phyloP scores from a whole-genome alignment of 2,113 vertebrate genomes.

The Raja brachyura region DNA sequence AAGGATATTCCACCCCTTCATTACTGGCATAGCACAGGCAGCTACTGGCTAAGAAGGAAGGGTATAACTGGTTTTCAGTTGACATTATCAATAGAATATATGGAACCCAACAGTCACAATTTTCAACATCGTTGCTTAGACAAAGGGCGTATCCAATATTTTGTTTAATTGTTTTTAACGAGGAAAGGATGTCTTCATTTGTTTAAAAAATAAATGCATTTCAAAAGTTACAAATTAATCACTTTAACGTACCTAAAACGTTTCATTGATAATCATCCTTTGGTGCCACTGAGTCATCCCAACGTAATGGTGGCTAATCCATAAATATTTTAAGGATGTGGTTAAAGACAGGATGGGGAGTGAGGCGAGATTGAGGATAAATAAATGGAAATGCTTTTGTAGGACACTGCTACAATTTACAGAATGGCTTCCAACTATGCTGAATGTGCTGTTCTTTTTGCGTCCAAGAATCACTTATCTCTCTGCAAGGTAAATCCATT shows the following conservation, averaged over 20 bases:
- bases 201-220: background rate
- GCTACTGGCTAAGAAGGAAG: slow-evolving; percentile 72
- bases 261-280: background rate
- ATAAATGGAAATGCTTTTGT: background rate
- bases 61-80: background rate
- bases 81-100: background rate
- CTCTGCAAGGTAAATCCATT: background rate
- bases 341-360: background rate
- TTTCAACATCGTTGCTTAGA: background rate
- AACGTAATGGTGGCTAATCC: background rate
- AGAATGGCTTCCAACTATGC: background rate
- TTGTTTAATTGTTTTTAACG: background rate
- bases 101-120: background rate
- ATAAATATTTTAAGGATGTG: background rate
- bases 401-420: background rate
- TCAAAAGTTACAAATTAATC: background rate
- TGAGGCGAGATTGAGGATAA: background rate
- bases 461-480: background rate
- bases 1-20: slow-evolving; percentile 96
- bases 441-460: background rate
- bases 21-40: slow-evolving; percentile 94
- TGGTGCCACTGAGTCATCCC: background rate
- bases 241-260: background rate
- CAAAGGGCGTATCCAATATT: background rate
- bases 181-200: background rate